Evolutionary conservation across 1,140 invertebrate genomes (phyloP).

Genomic region (Rhagoletis zephyria): DNA sequence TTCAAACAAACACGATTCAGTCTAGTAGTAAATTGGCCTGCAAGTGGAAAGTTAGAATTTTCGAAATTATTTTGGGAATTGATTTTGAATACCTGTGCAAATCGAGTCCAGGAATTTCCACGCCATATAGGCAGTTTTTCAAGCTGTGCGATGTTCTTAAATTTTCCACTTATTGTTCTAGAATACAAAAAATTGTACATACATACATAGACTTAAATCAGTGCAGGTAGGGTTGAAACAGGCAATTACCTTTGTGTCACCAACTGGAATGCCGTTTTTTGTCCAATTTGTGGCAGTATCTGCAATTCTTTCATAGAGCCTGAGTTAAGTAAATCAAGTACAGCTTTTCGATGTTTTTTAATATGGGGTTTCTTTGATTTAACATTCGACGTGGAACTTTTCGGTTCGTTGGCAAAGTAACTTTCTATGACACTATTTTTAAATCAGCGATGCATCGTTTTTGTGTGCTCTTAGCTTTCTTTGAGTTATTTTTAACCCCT

Average conservation of each 20-base stretch:
- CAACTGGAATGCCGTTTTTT: conserved; percentile 61
- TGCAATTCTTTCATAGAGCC: conserved; percentile 59
- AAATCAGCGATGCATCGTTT: neutral
- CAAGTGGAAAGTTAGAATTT: conserved; percentile 29
- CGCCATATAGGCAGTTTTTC: conserved; percentile 60
- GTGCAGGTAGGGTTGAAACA: no score
- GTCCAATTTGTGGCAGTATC: conserved; percentile 60
- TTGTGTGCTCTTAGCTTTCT: neutral
- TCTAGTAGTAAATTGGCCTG: conserved; percentile 51
- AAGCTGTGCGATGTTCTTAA: conserved; percentile 57
- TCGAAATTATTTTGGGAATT: neutral
- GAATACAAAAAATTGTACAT: conserved; percentile 34
- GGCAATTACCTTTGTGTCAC: conserved; percentile 57
- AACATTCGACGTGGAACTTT: neutral
- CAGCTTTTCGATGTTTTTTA: conserved; percentile 56
- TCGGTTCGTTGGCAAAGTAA: neutral
- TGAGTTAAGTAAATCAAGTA: conserved; percentile 60
- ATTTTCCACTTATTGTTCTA: conserved; percentile 59
- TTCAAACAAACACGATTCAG: neutral
- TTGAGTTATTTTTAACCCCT: no score
- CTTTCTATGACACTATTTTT: conserved; percentile 18
- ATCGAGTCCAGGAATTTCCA: conserved; percentile 59
- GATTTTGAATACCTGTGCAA: conserved; percentile 57
- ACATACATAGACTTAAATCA: no score
- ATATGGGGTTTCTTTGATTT: conserved; percentile 35